Conservation (phyloP, 1,140 invertebrate genomes). For the Condylostylus longicornis region DNA sequence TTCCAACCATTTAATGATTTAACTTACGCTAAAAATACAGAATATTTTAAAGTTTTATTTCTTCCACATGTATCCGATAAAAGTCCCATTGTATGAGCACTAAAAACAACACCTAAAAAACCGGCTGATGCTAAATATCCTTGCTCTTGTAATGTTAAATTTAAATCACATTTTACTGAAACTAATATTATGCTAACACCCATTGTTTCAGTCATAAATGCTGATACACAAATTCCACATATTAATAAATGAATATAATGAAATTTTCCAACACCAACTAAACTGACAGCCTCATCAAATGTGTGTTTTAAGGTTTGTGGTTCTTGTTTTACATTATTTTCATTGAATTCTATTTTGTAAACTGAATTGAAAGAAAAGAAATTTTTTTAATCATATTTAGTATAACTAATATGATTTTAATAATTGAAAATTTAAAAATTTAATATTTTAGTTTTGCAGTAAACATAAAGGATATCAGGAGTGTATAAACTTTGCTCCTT, state of each 20-base stretch:
- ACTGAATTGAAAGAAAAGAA: too few species aligned
- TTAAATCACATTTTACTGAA: constrained; percentile 39
- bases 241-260: constrained; percentile 22
- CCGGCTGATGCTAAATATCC: constrained; percentile 48
- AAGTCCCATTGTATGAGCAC: constrained; percentile 58
- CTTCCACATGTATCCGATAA: constrained; percentile 62
- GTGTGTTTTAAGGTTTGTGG: too few species aligned
- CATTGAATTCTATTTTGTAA: too few species aligned
- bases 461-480: too few species aligned
- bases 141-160: constrained; percentile 42
- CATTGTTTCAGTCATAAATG: constrained; percentile 27
- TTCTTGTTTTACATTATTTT: too few species aligned
- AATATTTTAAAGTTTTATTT: constrained; percentile 46
- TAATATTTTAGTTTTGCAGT: too few species aligned
- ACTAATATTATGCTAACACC: constrained; percentile 25
- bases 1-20: too few species aligned
- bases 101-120: constrained; percentile 47
- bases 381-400: too few species aligned
- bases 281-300: constrained; percentile 36
- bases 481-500: too few species aligned
- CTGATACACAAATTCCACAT: constrained; percentile 23
- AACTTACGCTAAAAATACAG: constrained; percentile 49
- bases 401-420: too few species aligned
- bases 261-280: constrained; percentile 20
- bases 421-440: too few species aligned